phyloP scores from a whole-genome alignment of 35 echinoderm and acorn worm genomes.

The Holothuria glaberrima region DNA sequence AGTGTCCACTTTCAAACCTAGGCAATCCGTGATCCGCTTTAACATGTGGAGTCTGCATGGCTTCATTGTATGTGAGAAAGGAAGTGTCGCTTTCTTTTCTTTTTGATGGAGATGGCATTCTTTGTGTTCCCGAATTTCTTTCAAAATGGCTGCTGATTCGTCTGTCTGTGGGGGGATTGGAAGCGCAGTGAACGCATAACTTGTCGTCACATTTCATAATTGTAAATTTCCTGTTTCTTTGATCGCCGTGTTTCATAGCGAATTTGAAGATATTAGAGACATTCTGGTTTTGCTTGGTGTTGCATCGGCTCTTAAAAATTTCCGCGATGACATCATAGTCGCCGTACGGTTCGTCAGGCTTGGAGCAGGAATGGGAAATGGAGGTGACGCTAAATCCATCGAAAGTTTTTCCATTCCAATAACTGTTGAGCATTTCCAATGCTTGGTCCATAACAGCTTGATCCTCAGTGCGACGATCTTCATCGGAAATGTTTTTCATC shows the following conservation, averaged over 20 bases:
- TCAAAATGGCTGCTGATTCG: slow-evolving; percentile 7
- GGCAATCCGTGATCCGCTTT: background rate
- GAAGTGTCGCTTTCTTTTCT: too few relatives aligned
- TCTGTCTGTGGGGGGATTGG: background rate
- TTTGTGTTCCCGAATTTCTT: background rate
- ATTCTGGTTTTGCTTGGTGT: background rate
- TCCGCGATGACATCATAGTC: background rate
- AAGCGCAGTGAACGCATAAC: background rate
- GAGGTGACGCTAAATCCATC: background rate
- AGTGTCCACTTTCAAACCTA: background rate
- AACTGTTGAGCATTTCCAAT: background rate
- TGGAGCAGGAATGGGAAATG: background rate
- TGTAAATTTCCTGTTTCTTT: slow-evolving; percentile 9
- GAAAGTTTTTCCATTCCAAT: slow-evolving; percentile 5
- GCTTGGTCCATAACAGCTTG: slow-evolving; percentile 9
- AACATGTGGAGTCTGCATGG: background rate
- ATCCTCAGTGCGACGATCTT: background rate
- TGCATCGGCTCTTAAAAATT: background rate
- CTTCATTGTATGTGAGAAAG: too few relatives aligned
- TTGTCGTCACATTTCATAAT: slow-evolving; percentile 1
- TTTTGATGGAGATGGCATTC: background rate
- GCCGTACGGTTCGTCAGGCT: slow-evolving; percentile 4
- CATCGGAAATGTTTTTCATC: background rate
- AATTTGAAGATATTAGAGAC: background rate
- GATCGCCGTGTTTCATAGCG: background rate